Percentiles rank a stretch among this genome's conserved stretches.
Evolutionary conservation across 2,113 vertebrate genomes (phyloP).

Genomic region (Osmerus mordax): DNA sequence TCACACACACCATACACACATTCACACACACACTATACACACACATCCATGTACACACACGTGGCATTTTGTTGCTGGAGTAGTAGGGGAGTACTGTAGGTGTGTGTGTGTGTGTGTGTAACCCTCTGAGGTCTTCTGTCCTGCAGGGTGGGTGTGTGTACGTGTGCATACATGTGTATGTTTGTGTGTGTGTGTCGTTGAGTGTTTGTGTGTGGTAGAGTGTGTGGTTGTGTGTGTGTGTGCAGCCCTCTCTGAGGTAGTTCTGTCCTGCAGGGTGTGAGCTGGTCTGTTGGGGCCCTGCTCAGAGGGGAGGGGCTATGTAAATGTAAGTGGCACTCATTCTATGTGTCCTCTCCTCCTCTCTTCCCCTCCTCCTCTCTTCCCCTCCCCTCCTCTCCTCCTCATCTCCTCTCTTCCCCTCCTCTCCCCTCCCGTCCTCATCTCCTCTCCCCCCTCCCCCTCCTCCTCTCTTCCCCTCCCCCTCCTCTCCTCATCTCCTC

Average conservation of each 20-base stretch:
- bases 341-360: conserved; percentile 43
- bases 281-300: conserved; percentile 57
- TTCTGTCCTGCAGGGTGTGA: conserved; percentile 64
- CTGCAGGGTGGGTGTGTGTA: not conserved
- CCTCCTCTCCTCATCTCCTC: not conserved
- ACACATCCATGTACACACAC: not conserved
- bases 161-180: not conserved
- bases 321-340: conserved; percentile 61
- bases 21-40: not conserved
- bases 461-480: not conserved
- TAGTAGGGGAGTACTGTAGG: not conserved
- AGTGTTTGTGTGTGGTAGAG: not conserved
- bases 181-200: not conserved
- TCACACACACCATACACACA: conserved; percentile 32
- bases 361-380: conserved; percentile 38
- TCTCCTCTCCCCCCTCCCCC: not conserved
- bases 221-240: not conserved
- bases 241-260: conserved; percentile 50
- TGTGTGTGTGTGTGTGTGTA: too few species aligned
- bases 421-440: not conserved
- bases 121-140: too few species aligned
- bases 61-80: too few species aligned
- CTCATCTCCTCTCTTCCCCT: not conserved
- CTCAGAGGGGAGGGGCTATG: conserved; percentile 57
- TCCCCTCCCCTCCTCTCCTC: conserved; percentile 5